phyloP scores from a whole-genome alignment of 2,888 invertebrate species.

The Aphelenchoides bicaudatus region DNA sequence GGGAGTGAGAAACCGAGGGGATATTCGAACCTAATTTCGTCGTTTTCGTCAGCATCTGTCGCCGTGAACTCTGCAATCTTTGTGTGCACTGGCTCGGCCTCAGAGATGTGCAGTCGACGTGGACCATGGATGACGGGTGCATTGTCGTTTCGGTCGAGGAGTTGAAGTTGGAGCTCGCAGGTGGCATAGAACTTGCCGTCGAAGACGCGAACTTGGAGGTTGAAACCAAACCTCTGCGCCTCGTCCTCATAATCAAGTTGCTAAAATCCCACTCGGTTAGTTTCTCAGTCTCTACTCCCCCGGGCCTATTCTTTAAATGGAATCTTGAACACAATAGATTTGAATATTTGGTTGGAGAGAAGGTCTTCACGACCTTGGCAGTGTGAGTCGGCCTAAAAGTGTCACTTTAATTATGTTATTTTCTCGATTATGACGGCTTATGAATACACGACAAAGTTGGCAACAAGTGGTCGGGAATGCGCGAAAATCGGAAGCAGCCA shows the following conservation, averaged over 20 bases:
- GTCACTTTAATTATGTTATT: too few relatives aligned
- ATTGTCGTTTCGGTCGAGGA: conserved; percentile 94
- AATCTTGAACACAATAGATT: too few relatives aligned
- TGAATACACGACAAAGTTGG: too few relatives aligned
- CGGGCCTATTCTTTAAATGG: too few relatives aligned
- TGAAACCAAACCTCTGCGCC: conserved; percentile 81
- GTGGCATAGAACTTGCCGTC: conserved; percentile 95
- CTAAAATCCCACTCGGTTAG: conserved; percentile 63
- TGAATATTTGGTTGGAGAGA: too few relatives aligned
- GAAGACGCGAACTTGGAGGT: conserved; percentile 73
- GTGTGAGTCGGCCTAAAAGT: too few relatives aligned
- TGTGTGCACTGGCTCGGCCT: conserved; percentile 79
- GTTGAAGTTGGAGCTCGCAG: conserved; percentile 86
- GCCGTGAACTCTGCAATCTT: conserved; percentile 84
- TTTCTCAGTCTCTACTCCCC: too few relatives aligned
- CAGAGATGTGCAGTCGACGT: conserved; percentile 72
- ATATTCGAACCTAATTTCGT: conserved; percentile 62
- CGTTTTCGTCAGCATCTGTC: conserved; percentile 90
- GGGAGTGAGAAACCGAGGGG: conserved; percentile 18
- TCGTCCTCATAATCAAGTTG: conserved; percentile 91
- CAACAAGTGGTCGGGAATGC: too few relatives aligned
- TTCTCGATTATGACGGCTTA: too few relatives aligned
- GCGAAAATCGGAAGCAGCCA: too few relatives aligned
- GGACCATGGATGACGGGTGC: conserved; percentile 90
- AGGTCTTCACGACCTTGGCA: too few relatives aligned